These are phyloP conservation scores for Chascanopsetta lugubris DNA, from an alignment of 2,113 vertebrate species.

Conservation along the genomic window DNA sequence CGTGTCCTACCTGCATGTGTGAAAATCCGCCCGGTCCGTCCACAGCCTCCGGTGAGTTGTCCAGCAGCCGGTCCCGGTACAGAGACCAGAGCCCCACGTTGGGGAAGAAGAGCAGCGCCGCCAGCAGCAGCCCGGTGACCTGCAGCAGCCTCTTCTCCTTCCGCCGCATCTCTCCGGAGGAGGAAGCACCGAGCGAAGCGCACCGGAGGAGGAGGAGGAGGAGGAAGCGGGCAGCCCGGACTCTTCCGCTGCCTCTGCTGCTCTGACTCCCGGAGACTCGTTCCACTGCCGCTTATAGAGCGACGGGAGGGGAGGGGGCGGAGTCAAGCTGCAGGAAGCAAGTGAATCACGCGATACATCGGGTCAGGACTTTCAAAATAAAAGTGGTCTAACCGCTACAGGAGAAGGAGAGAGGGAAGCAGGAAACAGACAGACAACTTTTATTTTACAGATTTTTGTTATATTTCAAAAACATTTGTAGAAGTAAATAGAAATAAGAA, in stretches of 20 bases:
- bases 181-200: not conserved
- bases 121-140: conserved; percentile 86
- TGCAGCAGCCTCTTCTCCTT: conserved; percentile 93
- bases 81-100: conserved; percentile 94
- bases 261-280: too few relatives aligned
- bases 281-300: too few relatives aligned
- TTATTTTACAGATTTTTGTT: too few relatives aligned
- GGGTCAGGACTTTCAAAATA: conserved; percentile 40
- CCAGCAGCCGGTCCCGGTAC: conserved; percentile 88
- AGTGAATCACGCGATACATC: conserved; percentile 2
- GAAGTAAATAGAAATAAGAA: too few relatives aligned
- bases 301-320: not conserved
- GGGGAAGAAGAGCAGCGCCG: conserved; percentile 88
- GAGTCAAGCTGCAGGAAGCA: not conserved
- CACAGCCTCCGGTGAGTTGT: conserved; percentile 75
- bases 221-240: conserved; percentile 2
- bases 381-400: not conserved
- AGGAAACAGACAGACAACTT: too few relatives aligned
- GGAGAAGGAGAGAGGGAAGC: too few relatives aligned
- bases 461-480: too few relatives aligned
- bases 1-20: conserved; percentile 72
- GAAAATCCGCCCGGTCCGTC: conserved; percentile 61
- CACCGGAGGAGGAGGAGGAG: not conserved
- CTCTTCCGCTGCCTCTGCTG: conserved; percentile 70
- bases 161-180: conserved; percentile 85